Conservation (phyloP, 2,113 vertebrate species). For the Amblyornis subalaris region DNA sequence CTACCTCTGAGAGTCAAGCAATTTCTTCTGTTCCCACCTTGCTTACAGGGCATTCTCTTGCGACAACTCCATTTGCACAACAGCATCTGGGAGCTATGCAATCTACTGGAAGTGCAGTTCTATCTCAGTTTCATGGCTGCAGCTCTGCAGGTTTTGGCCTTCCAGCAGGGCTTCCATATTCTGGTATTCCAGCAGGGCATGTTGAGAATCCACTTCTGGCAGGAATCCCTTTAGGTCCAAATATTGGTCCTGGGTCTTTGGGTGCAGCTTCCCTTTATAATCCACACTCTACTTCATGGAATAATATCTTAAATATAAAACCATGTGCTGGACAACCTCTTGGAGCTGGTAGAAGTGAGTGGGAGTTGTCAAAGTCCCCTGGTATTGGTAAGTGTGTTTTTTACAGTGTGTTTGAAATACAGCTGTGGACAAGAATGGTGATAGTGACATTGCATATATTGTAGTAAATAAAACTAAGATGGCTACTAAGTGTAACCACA, state of each 20-base stretch:
- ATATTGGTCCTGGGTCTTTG: conserved; percentile 48
- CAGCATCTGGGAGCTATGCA: conserved; percentile 71
- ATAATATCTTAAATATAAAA: conserved; percentile 64
- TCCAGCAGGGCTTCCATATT: conserved; percentile 51
- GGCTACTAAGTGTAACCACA: not conserved
- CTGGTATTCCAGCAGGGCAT: conserved; percentile 45
- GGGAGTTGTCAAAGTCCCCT: conserved; percentile 63
- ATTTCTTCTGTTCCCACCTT: conserved; percentile 63
- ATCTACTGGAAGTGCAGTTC: not conserved
- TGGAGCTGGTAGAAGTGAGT: conserved; percentile 48
- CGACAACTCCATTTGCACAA: conserved; percentile 68
- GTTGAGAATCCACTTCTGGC: conserved; percentile 54
- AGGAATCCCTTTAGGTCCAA: conserved; percentile 65
- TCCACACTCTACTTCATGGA: conserved; percentile 58
- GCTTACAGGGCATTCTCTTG: conserved; percentile 63
- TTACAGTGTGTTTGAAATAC: not conserved
- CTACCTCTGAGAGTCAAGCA: conserved; percentile 32
- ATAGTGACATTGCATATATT: not conserved
- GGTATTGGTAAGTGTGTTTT: conserved; percentile 75
- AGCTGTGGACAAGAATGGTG: not conserved
- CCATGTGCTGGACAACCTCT: conserved; percentile 58
- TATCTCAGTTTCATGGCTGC: conserved; percentile 69
- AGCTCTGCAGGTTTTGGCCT: conserved; percentile 59
- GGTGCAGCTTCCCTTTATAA: conserved; percentile 62
- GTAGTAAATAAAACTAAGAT: not conserved